Conservation (phyloP, 1,140 invertebrate species). For the Phthorimaea operculella region DNA sequence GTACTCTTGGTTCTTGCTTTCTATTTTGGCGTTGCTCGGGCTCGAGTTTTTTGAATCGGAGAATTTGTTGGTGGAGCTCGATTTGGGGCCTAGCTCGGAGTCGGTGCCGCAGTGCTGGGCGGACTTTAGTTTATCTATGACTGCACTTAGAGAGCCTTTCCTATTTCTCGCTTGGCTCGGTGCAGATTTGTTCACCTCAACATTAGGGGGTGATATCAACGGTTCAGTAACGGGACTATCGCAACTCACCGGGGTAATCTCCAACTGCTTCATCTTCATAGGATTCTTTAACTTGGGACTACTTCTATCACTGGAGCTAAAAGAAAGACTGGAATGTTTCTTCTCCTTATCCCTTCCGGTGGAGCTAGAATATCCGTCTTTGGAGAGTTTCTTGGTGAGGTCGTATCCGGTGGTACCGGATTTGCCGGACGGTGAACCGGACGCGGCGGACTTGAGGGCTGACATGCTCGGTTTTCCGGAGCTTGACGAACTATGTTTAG, state of each 20-base stretch:
- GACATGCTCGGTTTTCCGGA: slow-evolving; percentile 91
- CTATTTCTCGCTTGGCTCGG: slow-evolving; percentile 73
- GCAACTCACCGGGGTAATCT: slow-evolving; percentile 67
- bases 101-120: slow-evolving; percentile 74
- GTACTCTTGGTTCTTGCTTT: slow-evolving; percentile 84
- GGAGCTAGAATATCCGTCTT: slow-evolving; percentile 67
- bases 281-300: slow-evolving; percentile 78
- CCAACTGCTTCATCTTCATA: slow-evolving; percentile 76
- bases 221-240: slow-evolving; percentile 55
- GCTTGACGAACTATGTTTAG: slow-evolving; percentile 78
- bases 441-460: slow-evolving; percentile 82
- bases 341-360: slow-evolving; percentile 73
- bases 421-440: slow-evolving; percentile 65
- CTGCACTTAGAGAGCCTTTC: slow-evolving; percentile 84
- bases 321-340: slow-evolving; percentile 68
- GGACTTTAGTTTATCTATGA: slow-evolving; percentile 87
- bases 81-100: slow-evolving; percentile 31
- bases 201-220: slow-evolving; percentile 69
- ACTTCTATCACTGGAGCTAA: slow-evolving; percentile 64
- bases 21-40: slow-evolving; percentile 65
- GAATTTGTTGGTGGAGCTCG: slow-evolving; percentile 54
- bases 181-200: slow-evolving; percentile 68
- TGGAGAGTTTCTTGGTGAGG: slow-evolving; percentile 64
- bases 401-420: slow-evolving; percentile 59
- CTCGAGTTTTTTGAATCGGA: slow-evolving; percentile 66